Evolutionary conservation across 2,113 vertebrate species (phyloP).

Genomic region (Tyto alba): DNA sequence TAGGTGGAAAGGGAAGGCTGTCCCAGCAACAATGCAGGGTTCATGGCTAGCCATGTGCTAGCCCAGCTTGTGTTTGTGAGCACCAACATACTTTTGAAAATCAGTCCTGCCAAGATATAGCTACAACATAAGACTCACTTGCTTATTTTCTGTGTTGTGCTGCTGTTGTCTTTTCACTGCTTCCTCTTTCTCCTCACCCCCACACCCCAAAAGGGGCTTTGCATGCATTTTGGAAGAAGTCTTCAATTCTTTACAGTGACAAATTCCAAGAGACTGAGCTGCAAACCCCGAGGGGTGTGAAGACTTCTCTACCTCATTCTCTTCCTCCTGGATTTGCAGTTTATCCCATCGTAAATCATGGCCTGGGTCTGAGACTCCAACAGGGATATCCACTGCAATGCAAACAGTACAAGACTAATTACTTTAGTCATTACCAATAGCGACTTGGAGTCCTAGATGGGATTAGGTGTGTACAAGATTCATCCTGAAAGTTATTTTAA

Average conservation of each 20-base stretch:
- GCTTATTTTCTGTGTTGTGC: background rate
- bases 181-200: too few relatives aligned
- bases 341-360: background rate
- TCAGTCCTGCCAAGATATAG: background rate
- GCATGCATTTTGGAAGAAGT: background rate
- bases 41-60: background rate
- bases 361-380: background rate
- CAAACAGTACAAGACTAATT: background rate
- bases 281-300: fast-evolving
- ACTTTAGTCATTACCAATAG: background rate
- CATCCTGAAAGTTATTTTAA: background rate
- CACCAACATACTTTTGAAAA: background rate
- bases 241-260: background rate
- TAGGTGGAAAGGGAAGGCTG: background rate
- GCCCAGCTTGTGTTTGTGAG: background rate
- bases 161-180: background rate
- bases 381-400: background rate
- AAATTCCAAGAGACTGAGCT: background rate
- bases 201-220: fast-evolving
- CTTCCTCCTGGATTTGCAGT: background rate
- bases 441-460: background rate
- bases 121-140: background rate
- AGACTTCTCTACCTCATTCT: background rate
- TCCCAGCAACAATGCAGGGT: background rate
- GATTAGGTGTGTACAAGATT: background rate